These are phyloP conservation scores for Chionoecetes opilio DNA, from an alignment of 1,140 invertebrate genomes.

Conservation along the genomic window DNA sequence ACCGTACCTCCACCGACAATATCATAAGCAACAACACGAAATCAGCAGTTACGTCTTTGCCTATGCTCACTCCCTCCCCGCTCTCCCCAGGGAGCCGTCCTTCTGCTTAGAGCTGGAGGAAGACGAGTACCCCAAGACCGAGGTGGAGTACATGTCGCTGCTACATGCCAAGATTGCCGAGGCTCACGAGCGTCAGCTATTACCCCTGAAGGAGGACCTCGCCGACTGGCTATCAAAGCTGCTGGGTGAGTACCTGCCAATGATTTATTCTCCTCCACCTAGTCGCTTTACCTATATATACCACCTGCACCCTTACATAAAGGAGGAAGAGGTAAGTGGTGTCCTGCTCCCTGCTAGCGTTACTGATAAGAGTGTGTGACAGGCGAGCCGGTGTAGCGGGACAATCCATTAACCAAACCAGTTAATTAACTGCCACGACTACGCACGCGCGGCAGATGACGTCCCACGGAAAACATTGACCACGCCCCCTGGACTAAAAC, in stretches of 20 bases:
- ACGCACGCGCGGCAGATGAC: too few species aligned
- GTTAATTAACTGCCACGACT: too few species aligned
- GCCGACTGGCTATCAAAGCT: constrained; percentile 94
- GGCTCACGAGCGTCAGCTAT: constrained; percentile 90
- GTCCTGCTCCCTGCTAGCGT: too few species aligned
- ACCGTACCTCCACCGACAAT: too few species aligned
- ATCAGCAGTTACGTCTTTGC: background rate
- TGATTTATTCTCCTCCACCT: background rate
- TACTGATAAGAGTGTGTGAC: too few species aligned
- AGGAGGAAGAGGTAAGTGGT: too few species aligned
- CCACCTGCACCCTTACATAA: background rate
- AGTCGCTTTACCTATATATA: background rate
- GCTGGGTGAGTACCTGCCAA: constrained; percentile 87
- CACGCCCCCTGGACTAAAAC: too few species aligned
- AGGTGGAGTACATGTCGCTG: constrained; percentile 89
- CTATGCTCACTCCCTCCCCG: background rate
- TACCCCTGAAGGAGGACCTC: constrained; percentile 92
- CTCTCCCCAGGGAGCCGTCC: constrained; percentile 77
- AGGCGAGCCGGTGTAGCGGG: too few species aligned
- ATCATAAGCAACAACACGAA: too few species aligned
- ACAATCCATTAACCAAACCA: too few species aligned
- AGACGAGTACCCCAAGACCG: constrained; percentile 84
- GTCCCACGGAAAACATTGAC: too few species aligned
- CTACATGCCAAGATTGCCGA: constrained; percentile 90
- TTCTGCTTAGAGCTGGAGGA: constrained; percentile 81